Base-by-base conservation (phyloP, 2,113 vertebrate genomes). In the Atrichornis clamosus region DNA sequence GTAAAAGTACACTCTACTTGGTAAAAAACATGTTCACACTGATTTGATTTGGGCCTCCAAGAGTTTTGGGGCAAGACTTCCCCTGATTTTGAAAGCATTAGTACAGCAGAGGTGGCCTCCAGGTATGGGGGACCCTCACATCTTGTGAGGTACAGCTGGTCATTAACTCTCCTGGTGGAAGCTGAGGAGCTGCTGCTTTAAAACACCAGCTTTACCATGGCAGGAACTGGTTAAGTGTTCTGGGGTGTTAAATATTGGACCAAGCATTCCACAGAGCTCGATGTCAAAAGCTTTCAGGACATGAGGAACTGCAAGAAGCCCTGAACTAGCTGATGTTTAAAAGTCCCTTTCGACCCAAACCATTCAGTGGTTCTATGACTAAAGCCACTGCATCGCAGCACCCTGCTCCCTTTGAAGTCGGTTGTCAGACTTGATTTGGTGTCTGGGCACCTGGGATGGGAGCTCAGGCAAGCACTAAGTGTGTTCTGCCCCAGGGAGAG, bases 11-110 rank as follows among this genome's bases (percentile, higher is more conserved):
- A 27, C 63, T 33, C 15, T 37, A 6, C 20, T 56, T 19, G 22
- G 27, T 88, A 53, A 88, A 81, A 83, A 19, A 0, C 11, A 7
- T 0, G 0, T 32, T 83, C 35, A 27, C 46, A 39, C 9, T 2
- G 10, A 32, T 84, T 89, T 84, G 19, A 17, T 87, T 84, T 82
- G 26, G 26, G 12, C 13, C 5, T 69, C 24, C 24, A 22, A 2
- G 22, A 42, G 14, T 50, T 90, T 63, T 2, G 2, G 49, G 42
- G 22, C 30, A 82, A 72, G 81, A 56, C 10, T 68, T 74, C 19
- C 39, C 28, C 7, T 64, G 68, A 5, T 58, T 95, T 93, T 86
- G 73, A 81, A 88, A 84, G 27, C 33, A 20, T 58, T 55, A 47
- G 52, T 47, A 14, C 26, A 73, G 46, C 53, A 68, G 39, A 74